Conservation (phyloP, 2,113 vertebrate genomes). For the Pseudopipra pipra region DNA sequence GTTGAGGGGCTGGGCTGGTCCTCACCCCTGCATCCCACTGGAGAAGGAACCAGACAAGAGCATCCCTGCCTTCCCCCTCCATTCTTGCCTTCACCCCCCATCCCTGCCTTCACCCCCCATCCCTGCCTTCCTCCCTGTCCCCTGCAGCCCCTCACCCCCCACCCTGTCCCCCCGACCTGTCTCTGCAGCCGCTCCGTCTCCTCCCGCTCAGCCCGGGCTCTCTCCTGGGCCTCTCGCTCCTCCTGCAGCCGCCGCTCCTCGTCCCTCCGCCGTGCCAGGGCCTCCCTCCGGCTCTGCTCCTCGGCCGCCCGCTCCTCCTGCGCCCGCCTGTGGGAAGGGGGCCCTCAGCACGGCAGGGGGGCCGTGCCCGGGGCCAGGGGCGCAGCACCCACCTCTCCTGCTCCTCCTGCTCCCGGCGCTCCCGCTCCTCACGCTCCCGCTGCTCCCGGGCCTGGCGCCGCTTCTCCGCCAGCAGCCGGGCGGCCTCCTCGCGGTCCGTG, state of each 20-base stretch:
- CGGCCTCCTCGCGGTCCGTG: slow-evolving; percentile 88
- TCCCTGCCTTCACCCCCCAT: not conserved
- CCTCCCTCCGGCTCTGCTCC: slow-evolving; percentile 78
- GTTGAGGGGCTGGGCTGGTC: not conserved
- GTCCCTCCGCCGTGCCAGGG: slow-evolving; percentile 74
- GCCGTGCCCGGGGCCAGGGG: accelerated
- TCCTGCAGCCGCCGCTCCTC: slow-evolving; percentile 75
- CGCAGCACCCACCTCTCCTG: slow-evolving; percentile 81
- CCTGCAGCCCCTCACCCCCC: not conserved
- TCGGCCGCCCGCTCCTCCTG: slow-evolving; percentile 85
- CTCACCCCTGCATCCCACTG: not conserved
- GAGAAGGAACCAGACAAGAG: not conserved
- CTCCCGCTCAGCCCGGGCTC: slow-evolving; percentile 82
- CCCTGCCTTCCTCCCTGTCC: not conserved
- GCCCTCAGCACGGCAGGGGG: not conserved
- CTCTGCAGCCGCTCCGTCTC: slow-evolving; percentile 88
- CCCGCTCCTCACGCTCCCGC: slow-evolving; percentile 88
- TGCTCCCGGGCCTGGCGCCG: slow-evolving; percentile 91
- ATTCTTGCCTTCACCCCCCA: not conserved
- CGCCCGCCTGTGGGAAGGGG: slow-evolving; percentile 69
- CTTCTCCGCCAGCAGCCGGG: slow-evolving; percentile 88
- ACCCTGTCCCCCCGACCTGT: slow-evolving; percentile 73
- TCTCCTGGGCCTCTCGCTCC: slow-evolving; percentile 75
- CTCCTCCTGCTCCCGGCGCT: slow-evolving; percentile 85
- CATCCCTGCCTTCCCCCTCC: not conserved